Percentiles rank a stretch among this genome's conserved stretches.
These are phyloP conservation scores for Lomographa bimaculata DNA, from an alignment of 2,888 invertebrate species.

Conservation along the genomic window DNA sequence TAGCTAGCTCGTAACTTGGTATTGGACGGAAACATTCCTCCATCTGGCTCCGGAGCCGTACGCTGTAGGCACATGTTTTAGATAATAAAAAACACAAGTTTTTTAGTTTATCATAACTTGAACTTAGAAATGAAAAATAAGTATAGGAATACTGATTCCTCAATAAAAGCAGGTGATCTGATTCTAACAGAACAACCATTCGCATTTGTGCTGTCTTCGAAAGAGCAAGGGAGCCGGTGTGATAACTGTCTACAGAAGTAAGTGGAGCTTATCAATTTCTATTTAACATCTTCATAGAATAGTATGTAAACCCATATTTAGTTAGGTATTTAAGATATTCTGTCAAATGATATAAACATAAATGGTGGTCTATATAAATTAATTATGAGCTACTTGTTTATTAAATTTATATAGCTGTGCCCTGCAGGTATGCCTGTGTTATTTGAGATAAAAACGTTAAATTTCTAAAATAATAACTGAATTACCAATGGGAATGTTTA, in stretches of 20 bases:
- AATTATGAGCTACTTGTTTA: no score
- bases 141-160: conserved; percentile 58
- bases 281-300: no score
- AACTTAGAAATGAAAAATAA: conserved; percentile 69
- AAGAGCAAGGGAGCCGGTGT: conserved; percentile 87
- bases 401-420: no score
- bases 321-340: no score
- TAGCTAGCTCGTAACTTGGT: conserved; percentile 47
- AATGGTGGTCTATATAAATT: no score
- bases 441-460: no score
- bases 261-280: conserved; percentile 47
- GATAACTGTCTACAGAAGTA: conserved; percentile 91
- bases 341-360: no score
- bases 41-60: conserved; percentile 43
- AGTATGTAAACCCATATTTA: no score
- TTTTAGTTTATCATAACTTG: conserved; percentile 19
- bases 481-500: no score
- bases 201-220: conserved; percentile 87
- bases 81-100: conserved; percentile 15
- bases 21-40: conserved; percentile 54
- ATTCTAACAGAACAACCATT: conserved; percentile 90
- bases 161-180: conserved; percentile 85
- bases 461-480: no score
- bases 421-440: no score
- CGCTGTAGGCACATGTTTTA: conserved; percentile 25